These are phyloP conservation scores for Cryptocheilus praepositus DNA, from an alignment of 2,888 invertebrate species.

Conservation along the genomic window DNA sequence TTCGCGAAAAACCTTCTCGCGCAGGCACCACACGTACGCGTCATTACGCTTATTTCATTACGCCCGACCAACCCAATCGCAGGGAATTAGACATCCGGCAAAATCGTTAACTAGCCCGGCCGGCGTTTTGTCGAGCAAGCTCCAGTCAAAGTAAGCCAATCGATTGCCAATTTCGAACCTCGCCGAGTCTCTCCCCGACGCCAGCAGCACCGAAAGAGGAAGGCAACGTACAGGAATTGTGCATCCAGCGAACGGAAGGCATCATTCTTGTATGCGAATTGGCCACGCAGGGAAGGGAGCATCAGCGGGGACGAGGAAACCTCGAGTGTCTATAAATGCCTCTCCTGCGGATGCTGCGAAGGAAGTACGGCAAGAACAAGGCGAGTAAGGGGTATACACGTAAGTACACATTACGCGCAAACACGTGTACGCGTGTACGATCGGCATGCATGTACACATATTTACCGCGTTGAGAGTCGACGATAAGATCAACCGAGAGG, in stretches of 20 bases:
- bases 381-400: background rate
- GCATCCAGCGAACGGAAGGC: background rate
- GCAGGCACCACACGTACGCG: too few relatives aligned
- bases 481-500: slow-evolving; percentile 46
- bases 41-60: too few relatives aligned
- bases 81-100: too few relatives aligned
- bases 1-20: slow-evolving; percentile 20
- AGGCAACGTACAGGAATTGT: background rate
- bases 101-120: too few relatives aligned
- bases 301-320: slow-evolving; percentile 20
- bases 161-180: slow-evolving; percentile 32
- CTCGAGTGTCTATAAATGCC: slow-evolving; percentile 51
- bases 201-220: slow-evolving; percentile 5
- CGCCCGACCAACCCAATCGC: too few relatives aligned
- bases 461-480: slow-evolving; percentile 34
- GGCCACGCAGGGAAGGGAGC: slow-evolving; percentile 2
- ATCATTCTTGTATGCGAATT: slow-evolving; percentile 24
- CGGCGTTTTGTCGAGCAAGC: background rate
- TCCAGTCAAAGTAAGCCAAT: slow-evolving; percentile 8
- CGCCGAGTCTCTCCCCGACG: too few relatives aligned
- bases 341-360: slow-evolving; percentile 25
- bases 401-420: background rate
- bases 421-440: background rate
- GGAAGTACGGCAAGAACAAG: slow-evolving; percentile 24
- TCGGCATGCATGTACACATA: slow-evolving; percentile 23